Percentiles rank a stretch among this genome's conserved stretches.
Evolutionary conservation across 1,140 invertebrate genomes (phyloP).

Genomic region (Drosophila bocqueti): DNA sequence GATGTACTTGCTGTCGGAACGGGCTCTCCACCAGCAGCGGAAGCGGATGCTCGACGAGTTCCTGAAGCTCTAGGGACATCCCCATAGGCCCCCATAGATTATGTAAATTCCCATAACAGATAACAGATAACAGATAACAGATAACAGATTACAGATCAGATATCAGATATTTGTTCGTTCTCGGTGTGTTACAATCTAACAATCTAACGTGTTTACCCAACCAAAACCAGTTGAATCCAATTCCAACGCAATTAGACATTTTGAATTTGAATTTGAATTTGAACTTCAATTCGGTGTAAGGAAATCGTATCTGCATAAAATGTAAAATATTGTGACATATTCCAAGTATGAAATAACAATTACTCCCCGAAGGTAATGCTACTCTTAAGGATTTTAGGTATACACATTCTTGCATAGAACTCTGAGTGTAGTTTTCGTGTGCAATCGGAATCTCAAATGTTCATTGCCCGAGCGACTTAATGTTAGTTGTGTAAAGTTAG

Average conservation of each 20-base stretch:
- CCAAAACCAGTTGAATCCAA: slow-evolving; percentile 44
- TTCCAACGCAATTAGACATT: slow-evolving; percentile 35
- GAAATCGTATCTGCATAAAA: slow-evolving; percentile 69
- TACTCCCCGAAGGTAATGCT: slow-evolving; percentile 18
- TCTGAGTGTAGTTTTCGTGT: slow-evolving; percentile 61
- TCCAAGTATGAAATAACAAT: slow-evolving; percentile 29
- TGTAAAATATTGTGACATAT: slow-evolving; percentile 69
- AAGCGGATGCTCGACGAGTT: slow-evolving; percentile 79
- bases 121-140: slow-evolving; percentile 33
- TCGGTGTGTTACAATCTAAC: slow-evolving; percentile 69
- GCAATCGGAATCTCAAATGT: slow-evolving; percentile 22
- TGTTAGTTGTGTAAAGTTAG: slow-evolving; percentile 57
- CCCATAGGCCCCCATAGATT: slow-evolving; percentile 21
- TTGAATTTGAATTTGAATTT: slow-evolving; percentile 16
- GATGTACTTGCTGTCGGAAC: slow-evolving; percentile 79
- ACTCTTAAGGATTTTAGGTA: slow-evolving; percentile 45
- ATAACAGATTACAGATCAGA: slow-evolving; percentile 76
- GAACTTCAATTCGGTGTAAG: slow-evolving; percentile 23
- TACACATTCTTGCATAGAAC: slow-evolving; percentile 36
- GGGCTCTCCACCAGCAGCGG: slow-evolving; percentile 74
- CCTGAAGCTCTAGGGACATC: slow-evolving; percentile 61
- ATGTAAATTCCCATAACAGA: slow-evolving; percentile 52
- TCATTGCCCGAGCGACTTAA: slow-evolving; percentile 38
- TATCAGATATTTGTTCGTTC: slow-evolving; percentile 78
- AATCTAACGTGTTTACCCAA: slow-evolving; percentile 38